Conservation (phyloP, 2,888 invertebrate species). For the Clunio marinus region DNA sequence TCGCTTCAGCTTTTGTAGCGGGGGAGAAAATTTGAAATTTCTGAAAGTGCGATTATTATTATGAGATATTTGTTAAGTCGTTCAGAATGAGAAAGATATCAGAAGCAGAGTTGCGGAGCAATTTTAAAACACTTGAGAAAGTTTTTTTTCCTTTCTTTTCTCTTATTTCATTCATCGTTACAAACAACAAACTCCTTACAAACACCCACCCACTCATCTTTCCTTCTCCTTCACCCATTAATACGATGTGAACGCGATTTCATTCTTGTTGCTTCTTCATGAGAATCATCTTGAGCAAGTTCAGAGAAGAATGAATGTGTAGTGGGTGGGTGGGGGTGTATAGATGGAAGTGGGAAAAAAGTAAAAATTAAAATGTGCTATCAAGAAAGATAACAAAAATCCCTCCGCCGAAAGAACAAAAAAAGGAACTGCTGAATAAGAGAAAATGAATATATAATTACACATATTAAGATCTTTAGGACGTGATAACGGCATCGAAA, state of each 20-base stretch:
- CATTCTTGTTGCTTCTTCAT: constrained; percentile 27
- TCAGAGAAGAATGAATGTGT: background rate
- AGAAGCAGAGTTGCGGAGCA: background rate
- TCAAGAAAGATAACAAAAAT: background rate
- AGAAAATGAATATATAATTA: constrained; percentile 38
- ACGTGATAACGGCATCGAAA: constrained; percentile 6
- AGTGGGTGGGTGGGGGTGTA: background rate
- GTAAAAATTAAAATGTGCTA: constrained; percentile 7
- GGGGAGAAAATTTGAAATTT: constrained; percentile 14
- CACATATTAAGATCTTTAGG: constrained; percentile 32
- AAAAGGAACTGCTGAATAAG: constrained; percentile 10
- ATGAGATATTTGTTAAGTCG: constrained; percentile 39
- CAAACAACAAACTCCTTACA: background rate
- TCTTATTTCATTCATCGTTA: background rate
- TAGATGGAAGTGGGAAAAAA: background rate
- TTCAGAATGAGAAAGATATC: constrained; percentile 31
- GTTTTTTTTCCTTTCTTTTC: constrained; percentile 20
- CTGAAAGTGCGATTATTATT: constrained; percentile 35
- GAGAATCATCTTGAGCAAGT: background rate
- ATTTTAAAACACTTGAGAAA: constrained; percentile 26
- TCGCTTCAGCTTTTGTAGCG: constrained; percentile 1
- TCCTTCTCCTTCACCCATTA: background rate
- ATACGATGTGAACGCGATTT: background rate
- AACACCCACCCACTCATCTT: background rate
- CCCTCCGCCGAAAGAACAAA: background rate